These are phyloP conservation scores for Callithrix jacchus DNA, from an alignment of 2,113 vertebrate genomes.

Conservation along the genomic window DNA sequence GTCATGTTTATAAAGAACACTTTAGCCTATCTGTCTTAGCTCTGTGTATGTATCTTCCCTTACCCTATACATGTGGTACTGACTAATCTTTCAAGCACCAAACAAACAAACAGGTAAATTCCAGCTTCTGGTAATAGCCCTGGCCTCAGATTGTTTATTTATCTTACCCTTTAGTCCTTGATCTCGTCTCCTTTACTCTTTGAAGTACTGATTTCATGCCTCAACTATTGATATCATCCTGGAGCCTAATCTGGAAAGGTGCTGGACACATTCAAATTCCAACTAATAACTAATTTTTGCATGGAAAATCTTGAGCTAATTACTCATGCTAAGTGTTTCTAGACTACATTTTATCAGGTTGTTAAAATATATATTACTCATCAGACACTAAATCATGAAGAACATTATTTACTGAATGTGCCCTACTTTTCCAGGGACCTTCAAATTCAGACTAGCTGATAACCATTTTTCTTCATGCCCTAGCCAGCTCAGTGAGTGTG, in stretches of 20 bases:
- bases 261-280: background rate
- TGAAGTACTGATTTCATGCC: background rate
- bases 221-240: background rate
- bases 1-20: background rate
- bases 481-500: no score
- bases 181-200: background rate
- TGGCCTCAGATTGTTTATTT: background rate
- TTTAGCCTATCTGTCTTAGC: background rate
- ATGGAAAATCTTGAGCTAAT: background rate
- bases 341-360: background rate
- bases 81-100: background rate
- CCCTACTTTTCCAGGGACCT: background rate
- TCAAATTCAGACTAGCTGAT: background rate
- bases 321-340: background rate
- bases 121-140: background rate
- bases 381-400: background rate
- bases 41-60: background rate
- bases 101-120: background rate
- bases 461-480: background rate
- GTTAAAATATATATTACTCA: background rate
- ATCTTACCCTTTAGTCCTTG: background rate
- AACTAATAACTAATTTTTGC: background rate
- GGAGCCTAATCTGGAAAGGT: background rate
- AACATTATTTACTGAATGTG: background rate
- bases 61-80: background rate